Percentiles rank a stretch among this genome's conserved stretches.
Evolutionary conservation across 2,797 vertebrate species (phyloP).

Genomic region (Oreonectes daqikongensis): DNA sequence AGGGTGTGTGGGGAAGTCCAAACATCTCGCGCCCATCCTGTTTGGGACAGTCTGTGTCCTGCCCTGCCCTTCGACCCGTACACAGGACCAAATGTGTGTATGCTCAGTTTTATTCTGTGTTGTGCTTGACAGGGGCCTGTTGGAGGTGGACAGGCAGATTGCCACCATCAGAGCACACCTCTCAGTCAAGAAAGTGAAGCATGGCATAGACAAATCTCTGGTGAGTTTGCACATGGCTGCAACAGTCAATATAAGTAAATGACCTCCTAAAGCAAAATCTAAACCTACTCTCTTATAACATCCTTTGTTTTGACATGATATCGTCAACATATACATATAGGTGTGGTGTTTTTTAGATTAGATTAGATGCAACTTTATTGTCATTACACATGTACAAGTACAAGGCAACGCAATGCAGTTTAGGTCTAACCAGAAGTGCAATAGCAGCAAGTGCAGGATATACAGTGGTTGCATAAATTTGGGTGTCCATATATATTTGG

Average conservation of each 20-base stretch:
- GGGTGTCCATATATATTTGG: not conserved
- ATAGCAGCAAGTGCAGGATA: too few relatives aligned
- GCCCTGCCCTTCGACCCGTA: constrained; percentile 70
- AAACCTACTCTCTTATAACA: not conserved
- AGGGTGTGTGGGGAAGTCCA: constrained; percentile 83
- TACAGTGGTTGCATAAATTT: too few relatives aligned
- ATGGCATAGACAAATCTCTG: constrained; percentile 77
- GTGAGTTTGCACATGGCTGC: constrained; percentile 60
- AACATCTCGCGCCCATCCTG: constrained; percentile 82
- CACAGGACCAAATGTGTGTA: constrained; percentile 44
- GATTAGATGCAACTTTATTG: too few relatives aligned
- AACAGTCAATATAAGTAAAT: not conserved
- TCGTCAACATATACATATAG: not conserved
- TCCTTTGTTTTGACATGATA: not conserved
- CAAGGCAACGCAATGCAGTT: too few relatives aligned
- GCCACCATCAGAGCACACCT: constrained; percentile 63
- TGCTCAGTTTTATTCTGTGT: constrained; percentile 42
- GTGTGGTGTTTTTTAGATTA: too few relatives aligned
- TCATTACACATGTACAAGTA: too few relatives aligned
- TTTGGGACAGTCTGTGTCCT: constrained; percentile 80
- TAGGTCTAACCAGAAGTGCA: too few relatives aligned
- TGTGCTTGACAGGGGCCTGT: constrained; percentile 66
- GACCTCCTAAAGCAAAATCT: not conserved
- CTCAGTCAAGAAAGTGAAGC: constrained; percentile 69
- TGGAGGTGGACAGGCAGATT: constrained; percentile 65